These are phyloP conservation scores for Caiman crocodilus DNA, from an alignment of 2,797 vertebrate species.

Conservation along the genomic window DNA sequence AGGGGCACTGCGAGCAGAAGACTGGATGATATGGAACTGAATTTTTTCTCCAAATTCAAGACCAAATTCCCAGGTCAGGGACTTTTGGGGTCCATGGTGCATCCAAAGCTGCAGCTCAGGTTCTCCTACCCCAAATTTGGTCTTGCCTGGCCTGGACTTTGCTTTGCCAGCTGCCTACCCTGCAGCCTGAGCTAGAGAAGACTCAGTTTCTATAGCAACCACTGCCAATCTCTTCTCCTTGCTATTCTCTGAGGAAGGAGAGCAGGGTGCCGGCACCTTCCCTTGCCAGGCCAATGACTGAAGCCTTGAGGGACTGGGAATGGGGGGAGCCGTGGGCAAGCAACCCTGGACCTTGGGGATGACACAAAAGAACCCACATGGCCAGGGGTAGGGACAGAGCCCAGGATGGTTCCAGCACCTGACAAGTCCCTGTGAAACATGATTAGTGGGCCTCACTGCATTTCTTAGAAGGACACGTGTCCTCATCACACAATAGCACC, in stretches of 20 bases:
- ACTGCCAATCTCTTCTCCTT: conserved; percentile 65
- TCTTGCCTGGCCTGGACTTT: neutral
- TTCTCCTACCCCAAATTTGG: too few relatives aligned
- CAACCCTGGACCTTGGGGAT: neutral
- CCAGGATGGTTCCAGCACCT: neutral
- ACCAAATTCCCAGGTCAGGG: too few relatives aligned
- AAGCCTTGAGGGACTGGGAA: accelerated
- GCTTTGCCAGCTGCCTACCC: conserved; percentile 56
- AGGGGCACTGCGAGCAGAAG: too few relatives aligned
- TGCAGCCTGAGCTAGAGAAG: conserved; percentile 50
- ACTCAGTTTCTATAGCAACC: conserved; percentile 76
- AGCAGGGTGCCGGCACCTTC: neutral
- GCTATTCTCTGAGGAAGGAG: neutral
- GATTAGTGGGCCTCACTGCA: neutral
- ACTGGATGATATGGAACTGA: too few relatives aligned
- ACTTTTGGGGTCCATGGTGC: too few relatives aligned
- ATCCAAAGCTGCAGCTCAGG: too few relatives aligned
- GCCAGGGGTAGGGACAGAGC: accelerated
- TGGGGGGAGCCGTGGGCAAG: neutral
- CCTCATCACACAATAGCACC: neutral
- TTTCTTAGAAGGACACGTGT: accelerated
- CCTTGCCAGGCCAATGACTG: neutral
- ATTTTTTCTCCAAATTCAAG: too few relatives aligned
- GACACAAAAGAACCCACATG: accelerated
- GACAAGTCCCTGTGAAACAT: neutral